Evolutionary conservation across 1,140 invertebrate genomes (phyloP), one percentile per base, ranked within the genome.

Genomic region (Metopolophium dirhodum): DNA sequence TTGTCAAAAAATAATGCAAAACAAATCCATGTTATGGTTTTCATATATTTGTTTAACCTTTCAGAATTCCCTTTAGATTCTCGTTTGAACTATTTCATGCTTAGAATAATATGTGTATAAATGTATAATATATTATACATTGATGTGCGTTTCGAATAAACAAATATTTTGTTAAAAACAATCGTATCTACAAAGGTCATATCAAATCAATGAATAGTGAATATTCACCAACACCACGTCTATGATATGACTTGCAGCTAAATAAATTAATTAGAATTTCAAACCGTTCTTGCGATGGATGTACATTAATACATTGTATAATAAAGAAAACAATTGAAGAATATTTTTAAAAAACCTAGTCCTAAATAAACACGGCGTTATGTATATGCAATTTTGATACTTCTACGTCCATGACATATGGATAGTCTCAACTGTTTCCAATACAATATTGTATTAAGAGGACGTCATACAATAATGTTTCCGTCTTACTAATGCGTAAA

Each of bases 31-130:
- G 30, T 77, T 77, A 77, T 77, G 30, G 14, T 77, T n/a, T 61
- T 77, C 61, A 77, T 77, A 68, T 68, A 77, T 77, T 77, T 68
- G 61, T 68, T 68, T 68, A n/a, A n/a, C 61, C 30, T 77, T 77
- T 77, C n/a, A n/a, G 22, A 77, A 77, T 77, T 77, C 14, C n/a
- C 18, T 77, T 77, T 18, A 77, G 30, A 77, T 77, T 77, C 18
- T 77, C 14, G 30, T 77, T 77, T 77, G 61, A 77, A 35, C 61
- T 77, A 77, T 77, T n/a, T 77, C n/a, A 77, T 77, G 14, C 30
- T n/a, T 77, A 77, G n/a, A 68, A 77, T 77, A 77, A 77, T 77
- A 77, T 77, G n/a, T 77, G 30, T 2, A 37, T 37, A 37, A 37
- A 37, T 37, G 2, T 35, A 77, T n/a, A n/a, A n/a, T 77, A 68